Percentiles rank a stretch among this genome's conserved stretches.
These are phyloP conservation scores for Pterobdella sp. DNA, from an alignment of 2,888 invertebrate species.

Conservation along the genomic window DNA sequence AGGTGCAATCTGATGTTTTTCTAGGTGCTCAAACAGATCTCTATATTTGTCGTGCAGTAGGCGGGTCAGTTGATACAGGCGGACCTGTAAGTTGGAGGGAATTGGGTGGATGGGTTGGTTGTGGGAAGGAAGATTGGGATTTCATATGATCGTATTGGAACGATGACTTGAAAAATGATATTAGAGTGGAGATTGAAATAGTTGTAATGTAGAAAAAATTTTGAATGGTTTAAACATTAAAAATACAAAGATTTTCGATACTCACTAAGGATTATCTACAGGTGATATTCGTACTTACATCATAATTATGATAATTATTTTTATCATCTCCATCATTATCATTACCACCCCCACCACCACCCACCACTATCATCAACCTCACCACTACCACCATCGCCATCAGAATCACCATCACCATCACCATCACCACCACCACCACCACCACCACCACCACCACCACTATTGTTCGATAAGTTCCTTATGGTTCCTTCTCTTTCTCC, in stretches of 20 bases:
- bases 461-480: no score
- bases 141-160: background rate
- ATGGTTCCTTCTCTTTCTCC: background rate
- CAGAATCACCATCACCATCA: background rate
- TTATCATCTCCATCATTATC: background rate
- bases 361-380: background rate
- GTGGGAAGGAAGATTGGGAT: background rate
- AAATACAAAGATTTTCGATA: no score
- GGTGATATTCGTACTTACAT: no score
- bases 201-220: background rate
- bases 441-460: no score
- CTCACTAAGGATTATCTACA: no score
- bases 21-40: conserved; percentile 75
- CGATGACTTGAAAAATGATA: background rate
- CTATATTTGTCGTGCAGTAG: conserved; percentile 69
- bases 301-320: background rate
- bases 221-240: no score
- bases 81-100: conserved; percentile 51
- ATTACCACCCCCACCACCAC: background rate
- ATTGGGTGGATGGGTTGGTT: background rate
- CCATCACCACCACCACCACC: background rate
- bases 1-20: conserved; percentile 75
- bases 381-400: background rate
- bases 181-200: background rate
- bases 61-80: conserved; percentile 85